Percentiles rank a stretch among this genome's conserved stretches.
Evolutionary conservation across 23 tunicate genomes (phyloP).

Genomic region (Styela clava): DNA sequence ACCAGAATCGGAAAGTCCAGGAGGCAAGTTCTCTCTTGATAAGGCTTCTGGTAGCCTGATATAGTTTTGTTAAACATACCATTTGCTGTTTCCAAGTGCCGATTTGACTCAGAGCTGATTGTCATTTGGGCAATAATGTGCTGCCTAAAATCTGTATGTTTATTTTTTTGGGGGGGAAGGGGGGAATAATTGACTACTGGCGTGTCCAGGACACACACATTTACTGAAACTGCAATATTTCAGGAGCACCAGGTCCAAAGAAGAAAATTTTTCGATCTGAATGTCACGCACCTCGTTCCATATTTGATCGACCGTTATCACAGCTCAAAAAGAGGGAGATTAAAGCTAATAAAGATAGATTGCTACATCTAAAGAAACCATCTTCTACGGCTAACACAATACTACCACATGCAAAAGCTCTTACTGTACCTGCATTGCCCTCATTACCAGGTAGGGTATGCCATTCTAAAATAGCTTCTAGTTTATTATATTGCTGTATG

Average conservation of each 20-base stretch:
- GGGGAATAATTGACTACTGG: conserved; percentile 17
- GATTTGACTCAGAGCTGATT: too few species aligned
- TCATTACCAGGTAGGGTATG: background rate
- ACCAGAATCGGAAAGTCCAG: conserved; percentile 3
- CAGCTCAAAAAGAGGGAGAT: conserved; percentile 22
- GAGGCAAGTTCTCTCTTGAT: background rate
- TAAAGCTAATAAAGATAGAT: background rate
- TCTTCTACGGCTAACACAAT: background rate
- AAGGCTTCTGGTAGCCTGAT: background rate
- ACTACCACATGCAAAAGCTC: background rate
- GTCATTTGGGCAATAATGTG: too few species aligned
- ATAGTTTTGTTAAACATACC: too few species aligned
- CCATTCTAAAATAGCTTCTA: too few species aligned
- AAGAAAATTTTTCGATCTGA: conserved; percentile 49
- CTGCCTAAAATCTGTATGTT: background rate
- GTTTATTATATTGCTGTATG: too few species aligned
- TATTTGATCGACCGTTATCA: conserved; percentile 58
- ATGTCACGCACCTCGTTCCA: conserved; percentile 51
- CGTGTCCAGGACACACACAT: too few species aligned
- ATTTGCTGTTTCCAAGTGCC: too few species aligned
- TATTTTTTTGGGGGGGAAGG: conserved; percentile 16
- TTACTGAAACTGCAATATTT: too few species aligned
- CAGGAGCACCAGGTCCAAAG: conserved; percentile 11
- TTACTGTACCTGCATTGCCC: background rate
- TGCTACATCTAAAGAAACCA: background rate